A percentile compares a stretch with the other conserved stretches of the same genome.
Conservation (phyloP, 2,797 vertebrate species). For the Rhodeus uyekii region DNA sequence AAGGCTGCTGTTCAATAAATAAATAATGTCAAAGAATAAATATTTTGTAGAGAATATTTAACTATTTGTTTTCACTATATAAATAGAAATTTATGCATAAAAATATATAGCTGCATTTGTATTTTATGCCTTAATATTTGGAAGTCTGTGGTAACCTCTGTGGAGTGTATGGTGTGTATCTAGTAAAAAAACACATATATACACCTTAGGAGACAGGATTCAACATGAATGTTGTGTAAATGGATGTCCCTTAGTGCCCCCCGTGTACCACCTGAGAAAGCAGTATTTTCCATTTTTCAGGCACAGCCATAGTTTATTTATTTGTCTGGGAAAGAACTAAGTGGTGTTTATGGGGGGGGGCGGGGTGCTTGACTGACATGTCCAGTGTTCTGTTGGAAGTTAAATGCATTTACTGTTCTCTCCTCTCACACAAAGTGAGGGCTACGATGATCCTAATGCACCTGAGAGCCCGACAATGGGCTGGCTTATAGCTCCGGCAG, state of each 20-base stretch:
- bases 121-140: not conserved
- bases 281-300: conserved; percentile 2
- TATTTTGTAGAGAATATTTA: not conserved
- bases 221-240: not conserved
- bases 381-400: conserved; percentile 50
- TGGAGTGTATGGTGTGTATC: not conserved
- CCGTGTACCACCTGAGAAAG: not conserved
- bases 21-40: not conserved
- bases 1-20: too few relatives aligned
- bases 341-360: not conserved
- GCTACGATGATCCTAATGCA: conserved; percentile 57
- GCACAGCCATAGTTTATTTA: conserved; percentile 32
- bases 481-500: conserved; percentile 25
- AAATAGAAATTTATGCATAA: not conserved
- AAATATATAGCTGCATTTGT: not conserved
- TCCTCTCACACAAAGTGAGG: conserved; percentile 44
- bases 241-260: not conserved
- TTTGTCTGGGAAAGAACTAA: conserved; percentile 39
- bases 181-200: not conserved
- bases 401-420: conserved; percentile 55
- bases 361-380: conserved; percentile 37
- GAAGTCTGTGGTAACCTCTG: not conserved
- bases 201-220: not conserved
- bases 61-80: too few relatives aligned
- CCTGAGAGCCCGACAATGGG: conserved; percentile 51